Percentiles rank a stretch among this genome's conserved stretches.
phyloP scores from a whole-genome alignment of 2,113 vertebrate species.

The cattle (Bos taurus) region DNA sequence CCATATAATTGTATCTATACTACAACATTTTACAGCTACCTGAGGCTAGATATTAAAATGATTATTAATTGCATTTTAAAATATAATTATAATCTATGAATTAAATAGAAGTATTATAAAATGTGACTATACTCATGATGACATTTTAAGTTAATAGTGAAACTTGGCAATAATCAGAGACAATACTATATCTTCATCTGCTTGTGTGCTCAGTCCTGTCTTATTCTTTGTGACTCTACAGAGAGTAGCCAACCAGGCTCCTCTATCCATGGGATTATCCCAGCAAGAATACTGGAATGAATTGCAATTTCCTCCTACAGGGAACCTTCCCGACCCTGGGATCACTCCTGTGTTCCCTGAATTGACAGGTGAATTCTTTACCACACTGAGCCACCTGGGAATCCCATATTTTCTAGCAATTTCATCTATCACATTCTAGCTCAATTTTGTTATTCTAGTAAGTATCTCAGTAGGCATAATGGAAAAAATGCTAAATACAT shows the following conservation, averaged over 20 bases:
- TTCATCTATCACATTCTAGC: background rate
- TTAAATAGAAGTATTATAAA: background rate
- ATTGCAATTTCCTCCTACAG: background rate
- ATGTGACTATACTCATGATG: background rate
- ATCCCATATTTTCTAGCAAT: background rate
- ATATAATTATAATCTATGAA: background rate
- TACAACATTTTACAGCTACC: background rate
- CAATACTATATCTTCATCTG: background rate
- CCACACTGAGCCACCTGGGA: background rate
- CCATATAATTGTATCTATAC: background rate
- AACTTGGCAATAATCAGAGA: background rate
- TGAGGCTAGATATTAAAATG: background rate
- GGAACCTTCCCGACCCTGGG: background rate
- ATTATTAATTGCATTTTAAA: background rate
- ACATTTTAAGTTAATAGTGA: background rate
- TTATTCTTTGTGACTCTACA: background rate
- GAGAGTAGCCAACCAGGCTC: background rate
- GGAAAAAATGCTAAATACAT: background rate
- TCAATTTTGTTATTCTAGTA: slow-evolving; percentile 8
- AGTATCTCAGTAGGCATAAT: background rate
- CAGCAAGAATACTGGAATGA: background rate
- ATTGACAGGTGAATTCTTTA: background rate
- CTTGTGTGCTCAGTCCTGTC: background rate
- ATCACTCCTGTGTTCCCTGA: background rate
- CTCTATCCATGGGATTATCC: background rate